These are phyloP conservation scores for Caranx melampygus DNA, from an alignment of 2,113 vertebrate genomes.

Conservation along the genomic window DNA sequence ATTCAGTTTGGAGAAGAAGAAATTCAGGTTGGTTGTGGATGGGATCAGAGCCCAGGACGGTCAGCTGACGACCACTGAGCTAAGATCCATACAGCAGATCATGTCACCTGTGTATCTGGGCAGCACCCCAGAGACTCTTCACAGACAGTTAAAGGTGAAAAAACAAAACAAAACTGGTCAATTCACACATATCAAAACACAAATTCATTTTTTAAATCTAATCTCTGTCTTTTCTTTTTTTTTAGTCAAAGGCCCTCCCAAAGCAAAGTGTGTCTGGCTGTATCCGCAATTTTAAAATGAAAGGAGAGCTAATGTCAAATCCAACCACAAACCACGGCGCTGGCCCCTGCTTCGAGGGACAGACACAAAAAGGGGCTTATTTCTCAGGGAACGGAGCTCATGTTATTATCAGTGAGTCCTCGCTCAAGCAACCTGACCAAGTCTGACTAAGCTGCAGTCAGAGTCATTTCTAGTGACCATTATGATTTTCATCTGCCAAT, in stretches of 20 bases:
- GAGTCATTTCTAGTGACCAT: background rate
- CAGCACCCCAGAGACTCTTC: conserved; percentile 76
- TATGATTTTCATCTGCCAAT: background rate
- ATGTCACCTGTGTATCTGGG: conserved; percentile 86
- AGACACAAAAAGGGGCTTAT: conserved; percentile 87
- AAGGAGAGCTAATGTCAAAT: conserved; percentile 80
- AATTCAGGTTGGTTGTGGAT: conserved; percentile 86
- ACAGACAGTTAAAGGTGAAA: conserved; percentile 77
- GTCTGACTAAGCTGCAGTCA: background rate
- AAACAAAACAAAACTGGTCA: background rate
- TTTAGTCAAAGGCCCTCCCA: conserved; percentile 86
- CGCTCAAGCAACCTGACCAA: background rate
- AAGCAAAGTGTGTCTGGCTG: conserved; percentile 89
- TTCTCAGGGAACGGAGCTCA: conserved; percentile 90
- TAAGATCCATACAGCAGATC: conserved; percentile 77
- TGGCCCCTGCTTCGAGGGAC: conserved; percentile 87
- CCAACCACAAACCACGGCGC: conserved; percentile 82
- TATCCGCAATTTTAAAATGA: conserved; percentile 89
- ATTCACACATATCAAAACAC: background rate
- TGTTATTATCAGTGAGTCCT: conserved; percentile 85
- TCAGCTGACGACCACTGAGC: conserved; percentile 71
- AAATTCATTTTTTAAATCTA: background rate
- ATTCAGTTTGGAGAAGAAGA: conserved; percentile 86
- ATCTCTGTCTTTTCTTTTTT: background rate
- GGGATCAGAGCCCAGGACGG: conserved; percentile 87